These are phyloP conservation scores for Suricata suricatta DNA, from an alignment of 2,113 vertebrate species.

Conservation along the genomic window DNA sequence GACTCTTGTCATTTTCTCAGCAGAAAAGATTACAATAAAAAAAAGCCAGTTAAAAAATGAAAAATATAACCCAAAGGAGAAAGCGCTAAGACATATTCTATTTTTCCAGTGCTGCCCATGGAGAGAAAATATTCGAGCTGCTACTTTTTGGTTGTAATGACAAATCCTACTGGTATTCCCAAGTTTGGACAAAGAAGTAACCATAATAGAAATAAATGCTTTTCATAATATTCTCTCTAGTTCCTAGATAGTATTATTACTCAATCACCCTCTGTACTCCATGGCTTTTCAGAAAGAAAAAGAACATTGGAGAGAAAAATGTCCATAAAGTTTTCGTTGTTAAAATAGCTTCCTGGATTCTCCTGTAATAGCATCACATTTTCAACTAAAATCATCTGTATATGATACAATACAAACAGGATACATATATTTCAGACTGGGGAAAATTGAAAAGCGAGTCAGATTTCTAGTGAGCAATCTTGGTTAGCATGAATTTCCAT, in stretches of 20 bases:
- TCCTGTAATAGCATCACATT: background rate
- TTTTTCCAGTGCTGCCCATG: background rate
- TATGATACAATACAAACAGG: background rate
- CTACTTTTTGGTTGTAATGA: background rate
- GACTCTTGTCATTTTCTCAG: conserved; percentile 5
- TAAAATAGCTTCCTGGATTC: background rate
- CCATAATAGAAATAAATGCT: background rate
- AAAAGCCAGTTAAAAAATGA: background rate
- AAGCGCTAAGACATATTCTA: background rate
- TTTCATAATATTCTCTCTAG: background rate
- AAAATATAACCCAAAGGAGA: background rate
- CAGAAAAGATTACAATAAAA: background rate
- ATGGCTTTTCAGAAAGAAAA: background rate
- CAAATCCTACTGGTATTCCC: background rate
- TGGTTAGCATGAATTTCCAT: background rate
- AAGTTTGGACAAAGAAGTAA: background rate
- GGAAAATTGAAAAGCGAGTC: background rate
- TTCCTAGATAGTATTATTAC: background rate
- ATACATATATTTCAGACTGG: background rate
- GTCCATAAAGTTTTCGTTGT: background rate
- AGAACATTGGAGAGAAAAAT: background rate
- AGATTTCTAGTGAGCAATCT: background rate
- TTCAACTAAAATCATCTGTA: background rate
- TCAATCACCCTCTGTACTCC: background rate
- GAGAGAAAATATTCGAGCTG: background rate